These are phyloP conservation scores for Lepeophtheirus nordmannii DNA, from an alignment of 2,888 invertebrate genomes.

Conservation along the genomic window DNA sequence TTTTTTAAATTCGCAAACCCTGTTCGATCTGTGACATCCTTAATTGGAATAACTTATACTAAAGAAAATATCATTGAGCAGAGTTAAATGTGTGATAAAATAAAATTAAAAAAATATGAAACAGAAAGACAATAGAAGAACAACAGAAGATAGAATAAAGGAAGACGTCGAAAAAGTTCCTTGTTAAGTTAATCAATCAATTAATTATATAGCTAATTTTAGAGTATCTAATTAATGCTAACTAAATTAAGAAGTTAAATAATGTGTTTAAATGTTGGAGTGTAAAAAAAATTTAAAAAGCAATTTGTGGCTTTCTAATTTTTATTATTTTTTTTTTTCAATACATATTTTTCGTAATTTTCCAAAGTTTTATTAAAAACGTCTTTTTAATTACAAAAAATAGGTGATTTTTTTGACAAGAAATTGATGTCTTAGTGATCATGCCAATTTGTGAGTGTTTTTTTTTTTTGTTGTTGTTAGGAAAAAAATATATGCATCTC, in stretches of 20 bases:
- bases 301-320: background rate
- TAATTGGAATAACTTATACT: too few relatives aligned
- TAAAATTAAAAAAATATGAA: too few relatives aligned
- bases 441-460: background rate
- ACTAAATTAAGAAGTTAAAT: background rate
- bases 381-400: background rate
- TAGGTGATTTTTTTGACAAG: background rate
- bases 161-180: slow-evolving; percentile 7
- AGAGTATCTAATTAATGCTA: background rate
- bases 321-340: background rate
- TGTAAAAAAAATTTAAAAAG: too few relatives aligned
- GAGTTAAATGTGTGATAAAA: too few relatives aligned
- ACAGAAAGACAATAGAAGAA: too few relatives aligned
- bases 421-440: background rate
- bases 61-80: too few relatives aligned
- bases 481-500: background rate
- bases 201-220: background rate
- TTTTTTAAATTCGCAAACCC: too few relatives aligned
- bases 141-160: background rate
- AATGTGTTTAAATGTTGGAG: too few relatives aligned
- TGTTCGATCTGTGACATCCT: too few relatives aligned
- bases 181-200: background rate
- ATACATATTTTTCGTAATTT: background rate
- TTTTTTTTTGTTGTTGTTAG: too few relatives aligned
- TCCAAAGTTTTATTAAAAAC: background rate